Base-by-base conservation (phyloP, 2,113 vertebrate genomes). In the Eretmochelys imbricata region DNA sequence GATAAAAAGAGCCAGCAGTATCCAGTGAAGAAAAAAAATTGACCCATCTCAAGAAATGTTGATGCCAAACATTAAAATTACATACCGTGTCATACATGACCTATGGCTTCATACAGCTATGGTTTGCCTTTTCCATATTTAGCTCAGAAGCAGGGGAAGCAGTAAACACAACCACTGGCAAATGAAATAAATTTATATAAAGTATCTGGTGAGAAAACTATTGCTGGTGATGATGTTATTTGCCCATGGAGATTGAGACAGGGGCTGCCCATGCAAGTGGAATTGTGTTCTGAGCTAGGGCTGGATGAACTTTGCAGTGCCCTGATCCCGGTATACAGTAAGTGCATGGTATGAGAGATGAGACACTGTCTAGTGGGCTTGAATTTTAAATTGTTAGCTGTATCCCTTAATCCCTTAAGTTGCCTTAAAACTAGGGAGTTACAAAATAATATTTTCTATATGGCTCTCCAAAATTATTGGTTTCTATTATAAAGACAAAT, bases 401-500 rank as follows among this genome's bases (percentile, higher is more conserved):
- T 2, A n/a, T 5, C 19, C 75, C 25, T 54, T 7, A 13, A n/a
- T n/a, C n/a, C n/a, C n/a, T n/a, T n/a, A n/a, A n/a, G 48, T 76
- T 11, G 6, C 24, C 38, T 78, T 78, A 16, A 46, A 78, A 78
- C 65, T 82, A 93, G 59, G 31, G 65, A 76, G 82, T 82, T 55
- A 6, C 49, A 91, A 89, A 92, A 91, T 27, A 84, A n/a, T 88
- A 7, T 31, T 93, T 88, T 80, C 25, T 2, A 14, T 89, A 55
- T 81, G 91, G 31, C 84, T 93, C 88, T 87, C 85, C 84, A 93
- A 93, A 84, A 25, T 85, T 49, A 83, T 88, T 93, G 57, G 49
- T 54, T 94, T 87, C 88, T 96, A 62, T 85, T 87, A 89, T 85
- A 89, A 89, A 89, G 94, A 27, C 84, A 89, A 54, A 82, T 95